Conservation (phyloP, 2,888 invertebrate genomes). For the Biston stratarius region DNA sequence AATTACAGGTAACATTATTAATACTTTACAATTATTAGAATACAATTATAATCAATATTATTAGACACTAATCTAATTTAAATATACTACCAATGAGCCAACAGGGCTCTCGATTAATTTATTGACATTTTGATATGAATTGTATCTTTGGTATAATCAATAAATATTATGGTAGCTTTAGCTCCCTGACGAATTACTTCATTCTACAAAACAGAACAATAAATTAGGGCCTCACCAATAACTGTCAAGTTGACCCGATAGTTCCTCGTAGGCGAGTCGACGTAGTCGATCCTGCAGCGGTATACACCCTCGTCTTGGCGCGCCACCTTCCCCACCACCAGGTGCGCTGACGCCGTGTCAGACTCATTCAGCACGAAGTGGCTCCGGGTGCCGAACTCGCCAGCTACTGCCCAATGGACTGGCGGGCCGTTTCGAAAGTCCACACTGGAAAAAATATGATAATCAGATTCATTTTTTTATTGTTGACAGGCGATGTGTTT, state of each 20-base stretch:
- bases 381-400: conserved; percentile 91
- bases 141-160: no score
- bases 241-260: conserved; percentile 94
- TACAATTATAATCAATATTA: no score
- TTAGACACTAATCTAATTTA: no score
- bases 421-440: conserved; percentile 92
- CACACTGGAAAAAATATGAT: conserved; percentile 82
- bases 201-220: no score
- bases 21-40: no score
- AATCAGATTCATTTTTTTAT: not conserved
- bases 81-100: no score
- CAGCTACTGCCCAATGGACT: conserved; percentile 92
- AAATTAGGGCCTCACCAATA: conserved; percentile 94
- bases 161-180: not conserved
- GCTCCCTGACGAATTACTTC: not conserved
- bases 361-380: conserved; percentile 91
- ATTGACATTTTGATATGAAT: no score
- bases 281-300: conserved; percentile 95
- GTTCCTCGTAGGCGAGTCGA: conserved; percentile 95
- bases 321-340: conserved; percentile 91
- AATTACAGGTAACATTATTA: no score
- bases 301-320: conserved; percentile 93
- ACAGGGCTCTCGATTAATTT: no score
- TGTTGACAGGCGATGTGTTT: no score
- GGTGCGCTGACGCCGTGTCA: conserved; percentile 90